Evolutionary conservation across 2,113 vertebrate genomes (phyloP), one percentile per base, ranked within the genome.

Genomic region (Osmerus eperlanus): DNA sequence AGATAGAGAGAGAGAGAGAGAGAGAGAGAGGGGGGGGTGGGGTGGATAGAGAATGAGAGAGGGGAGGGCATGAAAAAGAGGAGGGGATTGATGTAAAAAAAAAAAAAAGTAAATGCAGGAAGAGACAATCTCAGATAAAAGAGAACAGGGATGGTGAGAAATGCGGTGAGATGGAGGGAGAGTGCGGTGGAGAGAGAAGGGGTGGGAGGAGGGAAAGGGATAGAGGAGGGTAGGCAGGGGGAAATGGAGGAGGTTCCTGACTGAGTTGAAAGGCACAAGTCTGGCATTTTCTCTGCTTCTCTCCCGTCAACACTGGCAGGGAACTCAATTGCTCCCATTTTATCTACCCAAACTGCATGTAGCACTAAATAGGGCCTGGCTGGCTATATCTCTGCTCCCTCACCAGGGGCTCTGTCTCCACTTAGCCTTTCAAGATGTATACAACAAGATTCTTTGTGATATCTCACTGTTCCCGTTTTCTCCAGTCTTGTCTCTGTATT

Each of bases 321-420:
- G 23, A 25, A 16, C 13, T 16, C 23, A 62, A 62, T 15, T 25
- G 58, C 58, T 60, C 9, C 58, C 58, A 47, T 47, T 47, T 47
- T 47, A 47, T 47, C 41, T 47, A 47, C 41, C 7, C 41, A 47
- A 47, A 47, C 41, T 47, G 41, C 13, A 60, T 23, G 23, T 14
- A 60, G 58, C 58, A 60, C 58, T 60, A 23, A 60, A 60, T 21
- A 60, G n/a, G 23, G 58, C 58, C 58, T 23, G 58, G 19, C n/a
- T 59, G 58, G 58, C n/a, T 21, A 23, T 23, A 23, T 23, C 13
- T 23, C 23, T 60, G 58, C 58, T 60, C 19, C 13, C 58, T 60
- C 58, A 23, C 41, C 55, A 58, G 55, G 55, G 55, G 55, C 55
- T 16, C 55, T 58, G 55, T 19, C 55, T 58, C 16, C 16, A 47